Percentiles rank a stretch among this genome's conserved stretches.
phyloP scores from a whole-genome alignment of 2,113 vertebrate genomes.

The Upupa epops region DNA sequence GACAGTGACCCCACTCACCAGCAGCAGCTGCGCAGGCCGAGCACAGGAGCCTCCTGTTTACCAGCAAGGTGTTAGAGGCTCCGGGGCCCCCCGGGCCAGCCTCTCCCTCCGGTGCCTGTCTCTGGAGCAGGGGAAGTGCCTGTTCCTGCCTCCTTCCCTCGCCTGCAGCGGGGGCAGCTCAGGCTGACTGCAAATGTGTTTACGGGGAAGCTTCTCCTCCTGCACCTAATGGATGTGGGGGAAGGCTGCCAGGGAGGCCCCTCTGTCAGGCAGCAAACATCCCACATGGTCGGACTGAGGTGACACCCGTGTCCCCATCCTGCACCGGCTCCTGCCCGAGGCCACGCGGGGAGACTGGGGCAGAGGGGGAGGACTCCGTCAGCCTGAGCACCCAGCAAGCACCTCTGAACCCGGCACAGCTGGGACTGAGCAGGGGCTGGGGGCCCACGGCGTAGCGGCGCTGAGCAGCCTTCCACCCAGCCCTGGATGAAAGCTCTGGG shows the following conservation, averaged over 20 bases:
- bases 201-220: neutral
- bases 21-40: conserved; percentile 32
- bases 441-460: neutral
- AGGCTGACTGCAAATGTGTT: neutral
- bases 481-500: neutral
- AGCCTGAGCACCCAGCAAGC: neutral
- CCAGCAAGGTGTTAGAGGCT: neutral
- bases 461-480: neutral
- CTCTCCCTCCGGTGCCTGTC: neutral
- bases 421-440: neutral
- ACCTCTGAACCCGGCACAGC: neutral
- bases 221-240: neutral
- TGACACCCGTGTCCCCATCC: neutral
- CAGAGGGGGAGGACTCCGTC: neutral
- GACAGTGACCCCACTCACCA: conserved; percentile 54
- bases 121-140: neutral
- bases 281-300: neutral
- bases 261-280: neutral
- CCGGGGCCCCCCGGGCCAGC: neutral
- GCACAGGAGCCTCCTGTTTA: neutral
- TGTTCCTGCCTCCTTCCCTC: neutral
- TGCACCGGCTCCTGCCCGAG: neutral
- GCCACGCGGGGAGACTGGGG: fast-evolving
- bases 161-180: neutral
- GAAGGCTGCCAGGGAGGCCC: neutral